phyloP scores from a whole-genome alignment of 2,113 vertebrate genomes.

The Mohoua ochrocephala region DNA sequence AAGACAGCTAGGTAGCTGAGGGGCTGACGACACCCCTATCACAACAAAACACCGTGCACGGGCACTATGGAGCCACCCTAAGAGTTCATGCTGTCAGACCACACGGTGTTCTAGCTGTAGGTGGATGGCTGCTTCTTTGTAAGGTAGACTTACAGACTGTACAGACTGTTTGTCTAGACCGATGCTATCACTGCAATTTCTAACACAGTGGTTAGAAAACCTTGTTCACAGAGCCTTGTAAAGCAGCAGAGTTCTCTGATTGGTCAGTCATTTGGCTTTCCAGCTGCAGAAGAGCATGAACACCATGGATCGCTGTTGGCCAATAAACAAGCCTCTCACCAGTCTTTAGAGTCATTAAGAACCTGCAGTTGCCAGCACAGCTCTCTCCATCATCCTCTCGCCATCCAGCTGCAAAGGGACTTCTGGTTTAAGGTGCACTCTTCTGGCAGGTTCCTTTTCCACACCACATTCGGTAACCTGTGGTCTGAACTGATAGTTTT shows the following conservation, averaged over 20 bases:
- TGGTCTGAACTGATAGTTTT: background rate
- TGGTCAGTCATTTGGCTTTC: background rate
- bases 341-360: background rate
- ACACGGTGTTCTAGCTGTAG: background rate
- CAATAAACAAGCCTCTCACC: background rate
- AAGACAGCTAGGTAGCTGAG: background rate
- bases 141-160: too few species aligned
- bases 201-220: background rate
- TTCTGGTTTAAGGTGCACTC: background rate
- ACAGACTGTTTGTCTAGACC: background rate
- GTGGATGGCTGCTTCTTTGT: background rate
- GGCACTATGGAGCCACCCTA: background rate
- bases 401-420: background rate
- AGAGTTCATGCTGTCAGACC: background rate
- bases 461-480: background rate
- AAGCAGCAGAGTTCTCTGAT: background rate
- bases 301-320: background rate
- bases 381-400: background rate
- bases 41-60: rapidly evolving
- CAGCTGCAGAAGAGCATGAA: background rate
- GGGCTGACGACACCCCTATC: background rate
- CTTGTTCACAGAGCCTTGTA: background rate
- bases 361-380: background rate
- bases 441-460: background rate
- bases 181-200: too few species aligned